Evolutionary conservation across 2,797 vertebrate genomes (phyloP).

Genomic region (Argentina silus): DNA sequence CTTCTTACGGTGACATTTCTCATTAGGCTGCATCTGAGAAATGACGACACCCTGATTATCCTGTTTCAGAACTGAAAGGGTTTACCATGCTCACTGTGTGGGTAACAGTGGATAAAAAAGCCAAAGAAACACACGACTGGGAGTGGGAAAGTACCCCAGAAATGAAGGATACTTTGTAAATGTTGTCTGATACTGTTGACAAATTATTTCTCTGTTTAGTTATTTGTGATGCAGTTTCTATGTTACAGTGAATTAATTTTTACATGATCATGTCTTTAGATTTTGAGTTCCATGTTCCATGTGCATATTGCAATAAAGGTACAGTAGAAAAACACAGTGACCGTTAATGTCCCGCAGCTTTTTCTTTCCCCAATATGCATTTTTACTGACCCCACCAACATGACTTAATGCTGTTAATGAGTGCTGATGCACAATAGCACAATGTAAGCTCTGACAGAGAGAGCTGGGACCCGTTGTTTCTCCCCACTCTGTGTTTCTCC

Average conservation of each 20-base stretch:
- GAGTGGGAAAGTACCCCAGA: neutral
- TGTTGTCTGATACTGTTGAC: constrained; percentile 11
- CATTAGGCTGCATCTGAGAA: no score
- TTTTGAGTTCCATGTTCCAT: constrained; percentile 45
- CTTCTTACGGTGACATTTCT: no score
- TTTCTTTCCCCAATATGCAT: constrained; percentile 43
- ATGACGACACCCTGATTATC: no score
- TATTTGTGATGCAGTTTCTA: constrained; percentile 28
- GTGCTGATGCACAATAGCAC: constrained; percentile 68
- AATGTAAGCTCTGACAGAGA: constrained; percentile 61
- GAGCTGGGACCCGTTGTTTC: constrained; percentile 67
- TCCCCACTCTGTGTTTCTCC: constrained; percentile 47
- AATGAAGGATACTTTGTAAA: constrained; percentile 17
- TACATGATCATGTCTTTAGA: constrained; percentile 43
- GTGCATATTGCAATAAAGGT: constrained; percentile 66
- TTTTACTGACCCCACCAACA: constrained; percentile 50
- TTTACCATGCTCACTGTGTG: constrained; percentile 27
- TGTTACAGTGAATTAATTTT: constrained; percentile 22
- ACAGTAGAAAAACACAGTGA: constrained; percentile 41
- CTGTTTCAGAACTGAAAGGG: no score
- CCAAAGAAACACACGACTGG: constrained; percentile 55
- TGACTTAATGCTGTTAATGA: constrained; percentile 75
- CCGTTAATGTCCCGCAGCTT: constrained; percentile 29
- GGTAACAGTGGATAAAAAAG: constrained; percentile 42
- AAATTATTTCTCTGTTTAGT: constrained; percentile 29